Conservation (phyloP, 1,140 invertebrate species). For the Eulimnadia texana region DNA sequence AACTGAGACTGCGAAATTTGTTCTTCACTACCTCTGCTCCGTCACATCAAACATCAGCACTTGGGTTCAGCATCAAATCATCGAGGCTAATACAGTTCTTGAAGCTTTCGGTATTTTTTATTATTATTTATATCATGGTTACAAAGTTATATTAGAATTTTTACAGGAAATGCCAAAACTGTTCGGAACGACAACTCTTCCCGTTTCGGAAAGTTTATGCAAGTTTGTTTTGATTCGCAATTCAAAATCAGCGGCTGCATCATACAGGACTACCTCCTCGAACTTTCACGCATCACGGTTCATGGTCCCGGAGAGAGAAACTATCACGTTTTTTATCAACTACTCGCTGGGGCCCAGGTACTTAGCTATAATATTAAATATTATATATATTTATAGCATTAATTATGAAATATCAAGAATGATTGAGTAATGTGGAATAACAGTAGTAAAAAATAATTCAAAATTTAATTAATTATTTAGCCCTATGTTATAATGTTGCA, state of each 20-base stretch:
- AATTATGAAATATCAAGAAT: too few species aligned
- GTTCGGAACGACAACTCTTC: conserved; percentile 94
- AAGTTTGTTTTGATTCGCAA: conserved; percentile 76
- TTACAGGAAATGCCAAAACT: conserved; percentile 87
- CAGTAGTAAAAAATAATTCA: too few species aligned
- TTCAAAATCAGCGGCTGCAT: conserved; percentile 87
- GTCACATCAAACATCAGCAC: conserved; percentile 78
- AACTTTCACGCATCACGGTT: conserved; percentile 89
- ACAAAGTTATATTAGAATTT: too few species aligned
- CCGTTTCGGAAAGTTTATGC: conserved; percentile 85
- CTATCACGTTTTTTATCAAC: conserved; percentile 95
- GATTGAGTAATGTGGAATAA: too few species aligned
- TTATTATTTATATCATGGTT: conserved; percentile 6
- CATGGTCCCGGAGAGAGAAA: conserved; percentile 83
- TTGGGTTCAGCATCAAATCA: conserved; percentile 86
- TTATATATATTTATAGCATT: too few species aligned
- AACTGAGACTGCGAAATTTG: conserved; percentile 91
- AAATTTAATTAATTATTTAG: too few species aligned
- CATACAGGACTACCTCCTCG: conserved; percentile 87
- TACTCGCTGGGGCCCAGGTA: conserved; percentile 69
- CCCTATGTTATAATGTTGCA: too few species aligned
- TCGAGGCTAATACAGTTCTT: conserved; percentile 83
- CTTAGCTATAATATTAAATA: conserved; percentile 18
- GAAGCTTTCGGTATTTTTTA: conserved; percentile 63
- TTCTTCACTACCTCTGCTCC: conserved; percentile 84